Conservation (phyloP, 2,888 invertebrate genomes). For the Ptychoptera contaminata region DNA sequence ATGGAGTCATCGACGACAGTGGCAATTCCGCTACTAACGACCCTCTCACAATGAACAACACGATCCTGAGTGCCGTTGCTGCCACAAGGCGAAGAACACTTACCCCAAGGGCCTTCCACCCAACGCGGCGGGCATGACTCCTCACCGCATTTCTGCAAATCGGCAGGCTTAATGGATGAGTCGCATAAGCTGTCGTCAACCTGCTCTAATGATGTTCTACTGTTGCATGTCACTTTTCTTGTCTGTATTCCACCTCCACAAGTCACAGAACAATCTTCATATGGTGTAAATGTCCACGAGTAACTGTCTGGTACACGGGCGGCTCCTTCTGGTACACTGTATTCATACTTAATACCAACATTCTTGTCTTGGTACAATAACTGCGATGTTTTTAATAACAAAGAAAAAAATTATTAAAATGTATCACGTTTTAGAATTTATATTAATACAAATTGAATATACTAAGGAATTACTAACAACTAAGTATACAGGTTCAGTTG, state of each 20-base stretch:
- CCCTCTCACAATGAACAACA: slow-evolving; percentile 64
- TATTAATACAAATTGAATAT: background rate
- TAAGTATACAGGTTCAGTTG: slow-evolving; percentile 73
- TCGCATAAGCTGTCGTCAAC: slow-evolving; percentile 71
- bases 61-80: slow-evolving; percentile 53
- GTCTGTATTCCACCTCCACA: slow-evolving; percentile 83
- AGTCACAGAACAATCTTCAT: slow-evolving; percentile 62
- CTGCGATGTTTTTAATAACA: slow-evolving; percentile 28
- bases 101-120: slow-evolving; percentile 62
- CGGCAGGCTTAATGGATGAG: slow-evolving; percentile 50
- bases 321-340: slow-evolving; percentile 65
- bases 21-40: slow-evolving; percentile 45
- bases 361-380: slow-evolving; percentile 68
- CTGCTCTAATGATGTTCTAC: slow-evolving; percentile 49
- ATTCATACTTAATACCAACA: slow-evolving; percentile 77
- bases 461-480: slow-evolving; percentile 41
- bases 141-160: slow-evolving; percentile 54
- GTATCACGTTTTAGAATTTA: background rate
- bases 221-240: slow-evolving; percentile 66
- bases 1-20: slow-evolving; percentile 58
- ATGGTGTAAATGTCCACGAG: slow-evolving; percentile 56
- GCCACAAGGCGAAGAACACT: slow-evolving; percentile 72
- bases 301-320: slow-evolving; percentile 54
- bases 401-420: slow-evolving; percentile 7
- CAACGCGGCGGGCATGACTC: slow-evolving; percentile 69